Evolutionary conservation across 1,140 invertebrate species (phyloP), one percentile per base, ranked within the genome.

Genomic region (Helicoverpa zea): DNA sequence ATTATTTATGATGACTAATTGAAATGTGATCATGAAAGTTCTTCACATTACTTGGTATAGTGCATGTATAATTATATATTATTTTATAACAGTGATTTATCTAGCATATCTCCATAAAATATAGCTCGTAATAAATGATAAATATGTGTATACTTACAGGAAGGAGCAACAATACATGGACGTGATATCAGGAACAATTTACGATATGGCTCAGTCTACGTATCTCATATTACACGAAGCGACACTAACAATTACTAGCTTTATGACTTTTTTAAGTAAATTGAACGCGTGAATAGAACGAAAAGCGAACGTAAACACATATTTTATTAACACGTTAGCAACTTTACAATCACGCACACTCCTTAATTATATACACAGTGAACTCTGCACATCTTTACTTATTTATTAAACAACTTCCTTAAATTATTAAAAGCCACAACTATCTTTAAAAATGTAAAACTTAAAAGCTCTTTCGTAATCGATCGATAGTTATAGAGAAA

Each of bases 121-220:
- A 63, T 14, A 29, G 11, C 30, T 63, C 3, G 2, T 51, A 68
- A 13, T 43, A 52, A 30, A 29, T 11, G 66, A 10, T 13, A 75
- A 75, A 49, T 70, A 30, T 54, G 23, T 47, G 3, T 1, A 56
- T 94, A 94, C 93, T 94, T 83, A 94, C 93, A 94, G 92, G 86
- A 94, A 94, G 74, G 93, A 94, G 86, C 93, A 94, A 93, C 93
- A 94, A 93, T 94, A 94, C 93, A 94, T 94, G 91, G 93, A 94
- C 91, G 91, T 90, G 86, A 88, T 87, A 88, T 92, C 88, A 88
- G 87, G 86, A 85, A 88, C 83, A 66, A 80, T 51, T 78, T 82
- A 59, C 61, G 73, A 82, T 76, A 83, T 80, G 70, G 58, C 64
- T 82, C 72, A 73, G 64, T 73, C 58, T 79, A 68, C 64, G 84